Base-by-base conservation (phyloP, 2,888 invertebrate genomes). In the Agrochola macilenta region DNA sequence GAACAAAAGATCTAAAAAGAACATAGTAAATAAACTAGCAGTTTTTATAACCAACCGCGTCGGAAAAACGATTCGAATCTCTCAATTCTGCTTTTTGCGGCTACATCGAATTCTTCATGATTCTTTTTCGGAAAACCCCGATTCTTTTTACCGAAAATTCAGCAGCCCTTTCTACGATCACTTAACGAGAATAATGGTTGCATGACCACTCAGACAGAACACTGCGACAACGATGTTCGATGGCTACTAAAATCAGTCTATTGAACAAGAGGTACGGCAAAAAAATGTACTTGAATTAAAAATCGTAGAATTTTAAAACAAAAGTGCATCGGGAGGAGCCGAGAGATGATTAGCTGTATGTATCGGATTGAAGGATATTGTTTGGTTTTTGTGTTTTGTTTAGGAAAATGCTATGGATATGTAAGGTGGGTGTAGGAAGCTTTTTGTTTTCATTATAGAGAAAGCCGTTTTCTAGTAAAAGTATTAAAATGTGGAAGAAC, bases 141-240 rank as follows among this genome's bases (percentile, higher is more conserved):
- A 54, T n/a, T 20, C 49, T 23, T 63, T 83, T 69, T 70, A 39
- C 20, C 39, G 57, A 78, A 76, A 74, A 69, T 61, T 79, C 66
- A n/a, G n/a, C 12, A 57, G 20, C 35, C 64, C 30, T 52, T 61
- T 3, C 49, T 57, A n/a, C 63, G 39, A 65, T 46, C 79, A 78
- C 69, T 78, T 83, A 81, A 69, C 66, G 71, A 78, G 84, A 85
- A 83, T 83, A 87, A 82, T 80, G 65, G 75, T 43, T 64, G 83
- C 74, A 79, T 88, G 74, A 61, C 87, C 87, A 88, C 84, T 87
- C 87, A 89, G 89, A 89, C 89, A 80, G 83, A 86, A 88, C 69
- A 89, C 71, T 73, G 78, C 73, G 77, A 81, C 81, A 82, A 74
- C 76, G 78, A 78, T 72, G 66, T 79, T 72, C 77, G 60, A 69